These are phyloP conservation scores for Syrista parreyssii DNA, from an alignment of 2,888 invertebrate genomes.

Conservation along the genomic window DNA sequence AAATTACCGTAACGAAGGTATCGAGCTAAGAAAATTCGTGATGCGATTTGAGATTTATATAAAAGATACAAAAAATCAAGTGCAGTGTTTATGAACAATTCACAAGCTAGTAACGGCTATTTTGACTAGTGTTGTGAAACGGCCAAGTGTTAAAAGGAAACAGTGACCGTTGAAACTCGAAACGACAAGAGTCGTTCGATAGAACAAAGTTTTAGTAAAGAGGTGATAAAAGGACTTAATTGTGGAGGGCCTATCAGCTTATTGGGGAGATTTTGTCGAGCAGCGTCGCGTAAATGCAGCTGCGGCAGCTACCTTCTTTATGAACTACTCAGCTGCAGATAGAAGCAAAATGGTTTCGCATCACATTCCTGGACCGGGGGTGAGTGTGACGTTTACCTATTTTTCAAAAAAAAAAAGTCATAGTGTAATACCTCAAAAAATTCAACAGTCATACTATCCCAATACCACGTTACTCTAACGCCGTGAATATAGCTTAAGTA, in stretches of 20 bases:
- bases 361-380: constrained; percentile 53
- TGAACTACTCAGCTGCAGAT: constrained; percentile 50
- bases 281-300: constrained; percentile 49
- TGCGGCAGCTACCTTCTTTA: constrained; percentile 45
- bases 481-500: too few relatives aligned
- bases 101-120: too few relatives aligned
- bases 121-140: neutral
- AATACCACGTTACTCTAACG: too few relatives aligned
- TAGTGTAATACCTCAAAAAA: neutral
- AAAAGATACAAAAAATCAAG: neutral
- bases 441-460: too few relatives aligned
- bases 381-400: constrained; percentile 34
- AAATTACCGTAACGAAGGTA: neutral
- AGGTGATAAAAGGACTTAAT: constrained; percentile 19
- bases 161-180: neutral
- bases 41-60: neutral
- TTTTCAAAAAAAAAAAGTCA: too few relatives aligned
- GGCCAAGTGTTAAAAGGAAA: neutral
- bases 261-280: constrained; percentile 43
- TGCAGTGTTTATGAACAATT: neutral
- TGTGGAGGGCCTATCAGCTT: constrained; percentile 44
- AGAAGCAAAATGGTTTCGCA: constrained; percentile 55
- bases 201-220: neutral
- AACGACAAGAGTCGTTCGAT: neutral
- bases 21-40: neutral